Percentiles rank a stretch among this genome's conserved stretches.
Evolutionary conservation across 2,113 vertebrate species (phyloP).

Genomic region (Lampris megalopsis): DNA sequence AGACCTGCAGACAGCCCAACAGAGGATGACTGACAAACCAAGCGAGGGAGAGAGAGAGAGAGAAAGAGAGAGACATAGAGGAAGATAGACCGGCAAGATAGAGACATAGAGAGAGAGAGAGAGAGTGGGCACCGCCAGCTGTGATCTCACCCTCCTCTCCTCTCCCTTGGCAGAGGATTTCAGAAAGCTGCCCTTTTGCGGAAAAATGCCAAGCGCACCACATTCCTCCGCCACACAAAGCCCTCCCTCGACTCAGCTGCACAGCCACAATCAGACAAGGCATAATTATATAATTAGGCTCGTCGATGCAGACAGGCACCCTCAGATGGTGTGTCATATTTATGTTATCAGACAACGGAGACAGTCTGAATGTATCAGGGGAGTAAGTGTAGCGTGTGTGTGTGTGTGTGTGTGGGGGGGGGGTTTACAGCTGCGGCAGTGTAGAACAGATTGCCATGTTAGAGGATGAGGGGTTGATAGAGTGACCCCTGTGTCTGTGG

Average conservation of each 20-base stretch:
- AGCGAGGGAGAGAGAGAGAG: conserved; percentile 22
- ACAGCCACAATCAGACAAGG: conserved; percentile 76
- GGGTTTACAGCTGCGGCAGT: conserved; percentile 54
- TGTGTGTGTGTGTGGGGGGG: conserved; percentile 42
- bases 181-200: conserved; percentile 83
- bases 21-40: too few species aligned
- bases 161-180: conserved; percentile 67
- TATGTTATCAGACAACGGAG: conserved; percentile 67
- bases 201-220: conserved; percentile 82
- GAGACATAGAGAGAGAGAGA: conserved; percentile 25
- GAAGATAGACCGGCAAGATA: conserved; percentile 51
- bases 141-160: conserved; percentile 77
- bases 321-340: conserved; percentile 65
- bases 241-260: conserved; percentile 75
- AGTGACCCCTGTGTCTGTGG: conserved; percentile 52
- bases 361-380: conserved; percentile 57
- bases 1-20: not conserved
- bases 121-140: conserved; percentile 79
- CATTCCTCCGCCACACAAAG: conserved; percentile 81
- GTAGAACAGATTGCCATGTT: conserved; percentile 57
- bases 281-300: conserved; percentile 80
- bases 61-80: conserved; percentile 27
- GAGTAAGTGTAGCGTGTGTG: conserved; percentile 27
- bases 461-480: conserved; percentile 49
- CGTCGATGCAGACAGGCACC: conserved; percentile 57